These are phyloP conservation scores for Acestrorhynchus altus DNA, from an alignment of 2,797 vertebrate species.

Conservation along the genomic window DNA sequence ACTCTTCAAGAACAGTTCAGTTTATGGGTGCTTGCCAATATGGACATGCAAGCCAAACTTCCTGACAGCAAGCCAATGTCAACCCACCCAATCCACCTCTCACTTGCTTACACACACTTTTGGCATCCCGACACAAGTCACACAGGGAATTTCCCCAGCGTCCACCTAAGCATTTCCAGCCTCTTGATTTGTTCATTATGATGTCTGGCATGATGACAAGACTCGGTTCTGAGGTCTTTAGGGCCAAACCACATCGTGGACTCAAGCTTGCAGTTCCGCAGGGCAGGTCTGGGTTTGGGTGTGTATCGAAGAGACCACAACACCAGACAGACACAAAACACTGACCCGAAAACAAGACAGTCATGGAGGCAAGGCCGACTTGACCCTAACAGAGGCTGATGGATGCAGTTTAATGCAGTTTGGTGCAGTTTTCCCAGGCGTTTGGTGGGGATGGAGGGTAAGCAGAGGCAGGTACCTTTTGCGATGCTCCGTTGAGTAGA, in stretches of 20 bases:
- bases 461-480: conserved; percentile 83
- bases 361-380: not conserved
- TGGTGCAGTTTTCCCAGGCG: conserved; percentile 21
- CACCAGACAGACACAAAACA: conserved; percentile 49
- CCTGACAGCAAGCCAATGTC: not conserved
- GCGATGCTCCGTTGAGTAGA: conserved; percentile 95
- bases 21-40: conserved; percentile 3
- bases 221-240: conserved; percentile 49
- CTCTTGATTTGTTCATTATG: conserved; percentile 40
- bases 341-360: conserved; percentile 25
- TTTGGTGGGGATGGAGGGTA: not conserved
- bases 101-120: conserved; percentile 48
- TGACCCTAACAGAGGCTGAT: not conserved
- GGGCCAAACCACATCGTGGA: conserved; percentile 39
- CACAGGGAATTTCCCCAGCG: conserved; percentile 74
- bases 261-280: conserved; percentile 20
- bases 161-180: conserved; percentile 74
- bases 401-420: conserved; percentile 10
- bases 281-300: conserved; percentile 38
- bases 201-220: conserved; percentile 43
- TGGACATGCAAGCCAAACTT: not conserved
- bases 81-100: conserved; percentile 17
- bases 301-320: conserved; percentile 42
- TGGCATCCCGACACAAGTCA: conserved; percentile 59
- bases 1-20: not conserved